These are phyloP conservation scores for Chrysolina haemoptera DNA, from an alignment of 2,888 invertebrate genomes.

Conservation along the genomic window DNA sequence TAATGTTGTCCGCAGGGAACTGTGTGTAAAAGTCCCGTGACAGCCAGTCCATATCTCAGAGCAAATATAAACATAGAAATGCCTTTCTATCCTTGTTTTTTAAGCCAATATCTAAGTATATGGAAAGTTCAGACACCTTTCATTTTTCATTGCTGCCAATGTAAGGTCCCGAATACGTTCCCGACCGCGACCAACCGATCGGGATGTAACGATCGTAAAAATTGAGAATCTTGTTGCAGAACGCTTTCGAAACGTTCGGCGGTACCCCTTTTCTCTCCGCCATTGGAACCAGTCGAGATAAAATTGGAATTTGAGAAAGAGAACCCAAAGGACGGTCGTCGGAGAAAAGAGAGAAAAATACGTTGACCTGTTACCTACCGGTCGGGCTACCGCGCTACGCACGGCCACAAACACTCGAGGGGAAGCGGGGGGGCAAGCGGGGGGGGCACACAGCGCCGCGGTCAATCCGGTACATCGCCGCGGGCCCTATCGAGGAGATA, in stretches of 20 bases:
- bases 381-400: slow-evolving; percentile 73
- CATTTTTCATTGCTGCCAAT: too few relatives aligned
- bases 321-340: slow-evolving; percentile 47
- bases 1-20: too few relatives aligned
- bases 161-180: too few relatives aligned
- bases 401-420: slow-evolving; percentile 64
- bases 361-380: slow-evolving; percentile 76
- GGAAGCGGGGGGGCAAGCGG: slow-evolving; percentile 46
- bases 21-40: too few relatives aligned
- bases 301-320: slow-evolving; percentile 63
- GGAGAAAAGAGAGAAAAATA: slow-evolving; percentile 67
- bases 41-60: too few relatives aligned
- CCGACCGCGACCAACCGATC: too few relatives aligned
- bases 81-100: too few relatives aligned
- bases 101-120: too few relatives aligned
- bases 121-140: too few relatives aligned
- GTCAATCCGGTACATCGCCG: slow-evolving; percentile 44
- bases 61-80: too few relatives aligned
- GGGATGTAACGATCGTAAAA: too few relatives aligned
- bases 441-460: slow-evolving; percentile 34
- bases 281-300: slow-evolving; percentile 30
- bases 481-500: slow-evolving; percentile 31
- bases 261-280: slow-evolving; percentile 13
- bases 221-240: too few relatives aligned
- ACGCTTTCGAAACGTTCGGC: not conserved